Conservation (phyloP, 2,888 invertebrate species). For the Ophion ellenae region DNA sequence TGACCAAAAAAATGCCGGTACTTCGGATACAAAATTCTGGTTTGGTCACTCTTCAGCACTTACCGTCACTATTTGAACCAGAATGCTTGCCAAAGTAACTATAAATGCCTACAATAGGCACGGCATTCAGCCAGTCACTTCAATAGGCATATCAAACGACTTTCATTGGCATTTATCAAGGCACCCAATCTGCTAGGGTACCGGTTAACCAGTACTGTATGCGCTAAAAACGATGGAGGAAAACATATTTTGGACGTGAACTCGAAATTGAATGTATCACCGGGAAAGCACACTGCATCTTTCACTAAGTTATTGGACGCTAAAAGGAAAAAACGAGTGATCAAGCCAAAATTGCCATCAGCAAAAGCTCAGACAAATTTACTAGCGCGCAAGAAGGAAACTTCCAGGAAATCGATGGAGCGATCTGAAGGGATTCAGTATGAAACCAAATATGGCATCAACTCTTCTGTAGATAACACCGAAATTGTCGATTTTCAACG, state of each 20-base stretch:
- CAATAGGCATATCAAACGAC: too few relatives aligned
- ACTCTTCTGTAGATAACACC: slow-evolving; percentile 30
- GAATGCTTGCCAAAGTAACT: too few relatives aligned
- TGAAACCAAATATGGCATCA: slow-evolving; percentile 66
- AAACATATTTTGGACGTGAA: slow-evolving; percentile 37
- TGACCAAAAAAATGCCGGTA: too few relatives aligned
- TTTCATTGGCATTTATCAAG: too few relatives aligned
- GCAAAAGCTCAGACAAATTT: slow-evolving; percentile 54
- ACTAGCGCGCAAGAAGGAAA: slow-evolving; percentile 47
- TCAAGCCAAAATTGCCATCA: slow-evolving; percentile 47
- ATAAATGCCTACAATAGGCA: too few relatives aligned
- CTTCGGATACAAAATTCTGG: too few relatives aligned
- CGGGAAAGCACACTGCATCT: slow-evolving; percentile 29
- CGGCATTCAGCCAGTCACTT: too few relatives aligned
- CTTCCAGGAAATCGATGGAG: slow-evolving; percentile 43
- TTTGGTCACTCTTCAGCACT: too few relatives aligned
- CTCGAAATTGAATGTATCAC: slow-evolving; percentile 23
- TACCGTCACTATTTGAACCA: too few relatives aligned
- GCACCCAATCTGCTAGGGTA: too few relatives aligned
- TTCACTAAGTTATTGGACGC: slow-evolving; percentile 14
- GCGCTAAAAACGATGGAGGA: slow-evolving; percentile 56
- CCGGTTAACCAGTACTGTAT: slow-evolving; percentile 54
- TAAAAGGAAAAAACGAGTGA: slow-evolving; percentile 30
- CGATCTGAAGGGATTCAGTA: slow-evolving; percentile 64
- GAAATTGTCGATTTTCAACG: background rate